Evolutionary conservation across 2,888 invertebrate species (phyloP), one percentile per base, ranked within the genome.

Genomic region (Autographa gamma): DNA sequence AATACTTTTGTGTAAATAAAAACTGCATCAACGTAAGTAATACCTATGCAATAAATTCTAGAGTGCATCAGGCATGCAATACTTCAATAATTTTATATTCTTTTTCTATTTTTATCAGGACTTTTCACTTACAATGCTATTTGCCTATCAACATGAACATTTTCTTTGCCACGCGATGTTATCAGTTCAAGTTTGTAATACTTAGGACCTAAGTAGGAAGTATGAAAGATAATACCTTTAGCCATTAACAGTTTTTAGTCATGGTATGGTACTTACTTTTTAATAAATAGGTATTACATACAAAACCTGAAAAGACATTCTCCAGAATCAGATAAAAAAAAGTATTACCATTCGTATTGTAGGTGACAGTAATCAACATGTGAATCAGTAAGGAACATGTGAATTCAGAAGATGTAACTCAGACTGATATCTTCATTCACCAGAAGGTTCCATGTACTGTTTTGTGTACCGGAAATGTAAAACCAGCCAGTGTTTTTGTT

Each of bases 1-100:
- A 25, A 41, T 4, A 1, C 31, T 71, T 38, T 34, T 63, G 19
- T 66, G 8, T 18, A 34, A 58, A 60, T 63, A 52, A 19, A 2
- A 18, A 11, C n/a, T 34, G 32, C 41, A 31, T 18, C 19, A 11
- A 48, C 8, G 3, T 31, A 7, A 32, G 32, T 31, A 8, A 63
- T 52, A 8, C 62, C 48, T 4, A 25, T 48, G n/a, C 13, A 14
- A 74, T 70, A 61, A 48, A 62, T 41, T 67, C 52, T n/a, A 31
- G 61, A 34, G 63, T 74, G 54, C 54, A 64, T 59, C 63, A 60
- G 61, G 54, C 76, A 75, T 79, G 80, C 79, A 71, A 81, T 63
- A 68, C 67, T 68, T 63, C 61, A 66, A 69, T 65, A 60, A 48
- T 52, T 70, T 52, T 70, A 25, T 3, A 38, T 63, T 60, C 19